phyloP scores from a whole-genome alignment of 2,113 vertebrate genomes.

The Clinocottus analis region DNA sequence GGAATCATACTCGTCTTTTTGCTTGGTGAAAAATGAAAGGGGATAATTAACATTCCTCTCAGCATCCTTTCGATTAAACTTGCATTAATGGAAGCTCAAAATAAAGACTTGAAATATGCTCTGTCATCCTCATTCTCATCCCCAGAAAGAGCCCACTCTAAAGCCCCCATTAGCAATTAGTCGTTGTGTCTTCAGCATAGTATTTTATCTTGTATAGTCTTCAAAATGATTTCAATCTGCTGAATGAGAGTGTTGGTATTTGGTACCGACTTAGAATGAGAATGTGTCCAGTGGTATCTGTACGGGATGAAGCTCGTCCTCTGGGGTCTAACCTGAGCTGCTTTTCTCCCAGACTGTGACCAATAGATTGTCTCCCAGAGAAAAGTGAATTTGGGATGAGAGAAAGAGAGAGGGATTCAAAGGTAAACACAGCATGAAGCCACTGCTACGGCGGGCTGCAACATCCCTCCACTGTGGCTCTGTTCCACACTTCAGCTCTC shows the following conservation, averaged over 20 bases:
- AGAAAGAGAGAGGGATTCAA: slow-evolving; percentile 40
- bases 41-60: slow-evolving; percentile 81
- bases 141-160: slow-evolving; percentile 74
- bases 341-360: slow-evolving; percentile 66
- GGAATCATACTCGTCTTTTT: slow-evolving; percentile 35
- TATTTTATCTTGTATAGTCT: slow-evolving; percentile 75
- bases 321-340: slow-evolving; percentile 15
- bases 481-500: not conserved
- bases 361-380: slow-evolving; percentile 62
- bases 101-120: slow-evolving; percentile 81
- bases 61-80: slow-evolving; percentile 80
- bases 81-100: slow-evolving; percentile 78
- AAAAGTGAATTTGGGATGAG: slow-evolving; percentile 60
- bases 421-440: slow-evolving; percentile 50
- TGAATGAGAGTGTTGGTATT: slow-evolving; percentile 38
- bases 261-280: slow-evolving; percentile 30
- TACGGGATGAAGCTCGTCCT: slow-evolving; percentile 37
- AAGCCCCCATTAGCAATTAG: slow-evolving; percentile 72
- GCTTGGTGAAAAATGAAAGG: slow-evolving; percentile 64
- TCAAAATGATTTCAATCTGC: slow-evolving; percentile 61
- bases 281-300: slow-evolving; percentile 17
- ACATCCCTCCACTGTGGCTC: not conserved
- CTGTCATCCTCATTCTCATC: slow-evolving; percentile 76
- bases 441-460: slow-evolving; percentile 14
- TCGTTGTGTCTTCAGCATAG: slow-evolving; percentile 65